These are phyloP conservation scores for Clamator glandarius DNA, from an alignment of 2,797 vertebrate genomes.

Conservation along the genomic window DNA sequence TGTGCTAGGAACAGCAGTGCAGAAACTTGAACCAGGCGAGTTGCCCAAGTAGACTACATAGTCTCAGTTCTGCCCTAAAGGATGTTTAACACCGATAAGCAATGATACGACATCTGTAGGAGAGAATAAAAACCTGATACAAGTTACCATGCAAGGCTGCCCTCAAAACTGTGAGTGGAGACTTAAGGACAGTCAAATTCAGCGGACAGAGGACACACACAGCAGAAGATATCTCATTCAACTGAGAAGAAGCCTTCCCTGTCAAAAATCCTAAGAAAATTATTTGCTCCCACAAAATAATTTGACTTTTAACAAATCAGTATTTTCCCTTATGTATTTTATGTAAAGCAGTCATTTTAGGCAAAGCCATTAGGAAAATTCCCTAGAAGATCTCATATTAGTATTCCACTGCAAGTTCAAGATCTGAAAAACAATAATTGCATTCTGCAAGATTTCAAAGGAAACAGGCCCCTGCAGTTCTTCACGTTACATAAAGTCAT, in stretches of 20 bases:
- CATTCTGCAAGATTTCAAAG: constrained; percentile 20
- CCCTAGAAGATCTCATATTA: constrained; percentile 3
- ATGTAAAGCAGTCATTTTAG: constrained; percentile 58
- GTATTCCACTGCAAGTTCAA: neutral
- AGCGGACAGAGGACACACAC: rapidly evolving
- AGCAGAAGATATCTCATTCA: neutral
- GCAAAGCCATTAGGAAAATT: constrained; percentile 51
- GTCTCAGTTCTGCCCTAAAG: neutral
- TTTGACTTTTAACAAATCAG: constrained; percentile 52
- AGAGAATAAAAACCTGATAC: neutral
- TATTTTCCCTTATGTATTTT: constrained; percentile 37
- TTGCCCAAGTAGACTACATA: neutral
- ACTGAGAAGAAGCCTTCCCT: neutral
- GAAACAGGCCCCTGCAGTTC: neutral
- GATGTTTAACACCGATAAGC: neutral
- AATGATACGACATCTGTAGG: neutral
- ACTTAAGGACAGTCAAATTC: neutral
- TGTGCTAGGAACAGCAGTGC: neutral
- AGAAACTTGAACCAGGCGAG: neutral
- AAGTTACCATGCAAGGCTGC: neutral
- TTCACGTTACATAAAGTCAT: neutral
- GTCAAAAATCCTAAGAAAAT: neutral
- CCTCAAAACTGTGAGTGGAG: neutral
- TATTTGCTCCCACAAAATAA: constrained; percentile 20
- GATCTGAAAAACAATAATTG: constrained; percentile 1